Percentiles rank a stretch among this genome's conserved stretches.
Conservation (phyloP, 2,797 vertebrate genomes). For the Lithobates sylvaticus region DNA sequence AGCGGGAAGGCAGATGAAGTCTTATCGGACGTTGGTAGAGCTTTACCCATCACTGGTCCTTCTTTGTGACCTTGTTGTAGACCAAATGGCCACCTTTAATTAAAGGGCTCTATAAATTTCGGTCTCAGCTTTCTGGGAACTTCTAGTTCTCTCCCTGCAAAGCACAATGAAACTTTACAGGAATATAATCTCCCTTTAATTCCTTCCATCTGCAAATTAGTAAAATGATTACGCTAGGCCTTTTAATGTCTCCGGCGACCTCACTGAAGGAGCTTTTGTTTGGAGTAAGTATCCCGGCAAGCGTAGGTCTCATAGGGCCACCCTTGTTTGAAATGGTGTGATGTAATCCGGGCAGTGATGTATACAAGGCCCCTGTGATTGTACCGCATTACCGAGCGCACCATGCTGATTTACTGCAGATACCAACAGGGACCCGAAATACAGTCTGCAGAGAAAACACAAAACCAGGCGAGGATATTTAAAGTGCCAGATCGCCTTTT, state of each 20-base stretch:
- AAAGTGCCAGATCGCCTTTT: too few relatives aligned
- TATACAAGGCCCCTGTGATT: conserved; percentile 75
- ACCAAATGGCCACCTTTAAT: neutral
- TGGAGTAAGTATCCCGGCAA: conserved; percentile 65
- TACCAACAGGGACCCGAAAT: conserved; percentile 37
- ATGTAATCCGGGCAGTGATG: conserved; percentile 77
- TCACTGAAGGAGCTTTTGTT: conserved; percentile 71
- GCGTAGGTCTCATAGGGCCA: conserved; percentile 70
- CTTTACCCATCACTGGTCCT: too few relatives aligned
- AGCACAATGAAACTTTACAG: conserved; percentile 65
- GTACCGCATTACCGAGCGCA: conserved; percentile 9
- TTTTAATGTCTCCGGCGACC: conserved; percentile 64
- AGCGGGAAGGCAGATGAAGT: too few relatives aligned
- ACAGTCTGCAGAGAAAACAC: neutral
- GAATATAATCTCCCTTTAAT: conserved; percentile 69
- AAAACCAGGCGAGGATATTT: neutral
- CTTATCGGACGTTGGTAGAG: too few relatives aligned
- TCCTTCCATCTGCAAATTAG: conserved; percentile 76
- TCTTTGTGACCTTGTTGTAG: neutral
- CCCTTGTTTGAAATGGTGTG: conserved; percentile 74
- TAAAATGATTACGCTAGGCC: conserved; percentile 70
- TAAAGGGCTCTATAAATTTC: too few relatives aligned
- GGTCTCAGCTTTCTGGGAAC: neutral
- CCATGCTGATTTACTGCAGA: conserved; percentile 66
- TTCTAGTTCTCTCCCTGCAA: neutral